Conservation (phyloP, 2,888 invertebrate species). For the Limnephilus auricula region DNA sequence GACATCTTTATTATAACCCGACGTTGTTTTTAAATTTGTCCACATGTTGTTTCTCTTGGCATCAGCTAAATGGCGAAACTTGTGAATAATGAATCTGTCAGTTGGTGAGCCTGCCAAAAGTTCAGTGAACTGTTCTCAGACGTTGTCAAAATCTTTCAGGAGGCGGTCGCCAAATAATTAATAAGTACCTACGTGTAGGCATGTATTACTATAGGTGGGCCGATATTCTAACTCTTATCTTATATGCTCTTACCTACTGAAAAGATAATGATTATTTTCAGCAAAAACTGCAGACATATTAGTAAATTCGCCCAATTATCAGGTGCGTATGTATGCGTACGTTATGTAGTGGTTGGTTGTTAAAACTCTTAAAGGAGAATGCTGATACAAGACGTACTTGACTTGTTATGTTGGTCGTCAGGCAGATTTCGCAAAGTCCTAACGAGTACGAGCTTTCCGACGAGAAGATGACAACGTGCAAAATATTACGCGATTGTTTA, state of each 20-base stretch:
- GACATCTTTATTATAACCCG: not conserved
- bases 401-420: not conserved
- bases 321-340: not conserved
- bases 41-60: conserved; percentile 49
- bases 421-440: conserved; percentile 27
- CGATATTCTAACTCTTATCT: not conserved
- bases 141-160: conserved; percentile 10
- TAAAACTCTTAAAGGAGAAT: not conserved
- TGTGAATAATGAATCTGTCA: conserved; percentile 53
- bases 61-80: conserved; percentile 49
- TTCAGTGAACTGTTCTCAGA: conserved; percentile 41
- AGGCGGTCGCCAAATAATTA: not conserved
- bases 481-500: conserved; percentile 49
- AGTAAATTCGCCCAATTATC: not conserved
- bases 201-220: not conserved
- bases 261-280: not conserved
- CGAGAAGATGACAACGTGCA: conserved; percentile 28
- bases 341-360: not conserved
- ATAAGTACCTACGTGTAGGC: not conserved
- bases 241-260: not conserved
- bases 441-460: not conserved
- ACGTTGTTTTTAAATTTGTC: conserved; percentile 32
- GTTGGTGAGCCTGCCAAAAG: conserved; percentile 28
- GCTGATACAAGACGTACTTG: too few species aligned
- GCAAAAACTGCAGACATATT: not conserved